Base-by-base conservation (phyloP, 64 coral and sea anemone genomes). In the Actinia tenebrosa region DNA sequence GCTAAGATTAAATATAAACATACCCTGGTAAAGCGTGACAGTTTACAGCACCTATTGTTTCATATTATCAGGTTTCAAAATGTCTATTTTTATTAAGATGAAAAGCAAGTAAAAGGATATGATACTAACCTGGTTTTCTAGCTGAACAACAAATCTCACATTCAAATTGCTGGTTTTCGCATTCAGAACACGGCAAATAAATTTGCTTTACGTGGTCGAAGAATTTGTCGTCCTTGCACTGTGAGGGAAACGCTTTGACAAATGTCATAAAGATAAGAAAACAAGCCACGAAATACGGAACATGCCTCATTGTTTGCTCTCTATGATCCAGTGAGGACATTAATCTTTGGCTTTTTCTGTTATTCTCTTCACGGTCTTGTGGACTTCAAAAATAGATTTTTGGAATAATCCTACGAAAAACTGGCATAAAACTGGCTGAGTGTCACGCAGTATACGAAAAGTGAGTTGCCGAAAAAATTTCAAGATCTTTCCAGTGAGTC, bases 141-240 rank as follows among this genome's bases (percentile, higher is more conserved):
- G 46, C 3, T 60, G 62, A 50, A 66, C 90, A 92, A 64, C 90
- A 92, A 23, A 17, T 19, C 25, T 43, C 19, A 44, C 90, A 92
- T 37, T 37, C 44, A 17, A 71, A n/a, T 15, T 20, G 44, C 19
- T 87, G 75, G 16, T 79, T 17, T 55, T 92, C 83, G 85, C 90
- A 92, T 43, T 92, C 86, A 71, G 42, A 20, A 45, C 90, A 92
- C 53, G 90, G 45, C 11, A 87, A 4, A 87, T 83, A 83, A 20
- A 44, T 44, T 37, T 92, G 78, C 25, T 83, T 92, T 45, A 64
- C 25, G 13, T 22, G 60, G 18, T 92, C 85, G 19, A 87, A 92
- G 52, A 47, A 92, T 7, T 83, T 87, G 56, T 72, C 90, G 37
- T 92, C 50, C 37, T 87, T 22, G 78, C 90, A 92, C 60, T 85